These are phyloP conservation scores for Malurus melanocephalus DNA, from an alignment of 2,113 vertebrate species.

Conservation along the genomic window DNA sequence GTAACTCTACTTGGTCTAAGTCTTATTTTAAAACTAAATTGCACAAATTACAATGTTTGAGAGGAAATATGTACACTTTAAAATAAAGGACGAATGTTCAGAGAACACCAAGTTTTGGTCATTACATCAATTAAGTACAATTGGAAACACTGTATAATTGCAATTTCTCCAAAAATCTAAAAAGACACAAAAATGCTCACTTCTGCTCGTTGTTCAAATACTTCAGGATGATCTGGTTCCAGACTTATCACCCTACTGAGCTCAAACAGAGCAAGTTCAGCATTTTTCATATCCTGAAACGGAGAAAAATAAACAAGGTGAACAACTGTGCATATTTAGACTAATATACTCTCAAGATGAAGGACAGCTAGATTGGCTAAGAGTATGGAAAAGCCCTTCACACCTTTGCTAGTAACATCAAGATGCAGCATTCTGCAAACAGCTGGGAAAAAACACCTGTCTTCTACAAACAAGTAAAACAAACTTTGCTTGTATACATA, in stretches of 20 bases:
- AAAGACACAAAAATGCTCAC: constrained; percentile 65
- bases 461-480: not conserved
- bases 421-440: not conserved
- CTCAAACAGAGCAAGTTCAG: constrained; percentile 92
- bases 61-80: not conserved
- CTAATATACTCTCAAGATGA: not conserved
- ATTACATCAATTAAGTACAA: not conserved
- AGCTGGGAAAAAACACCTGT: not conserved
- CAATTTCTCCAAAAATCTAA: not conserved
- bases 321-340: not conserved
- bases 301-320: constrained; percentile 9
- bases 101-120: not conserved
- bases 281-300: constrained; percentile 93
- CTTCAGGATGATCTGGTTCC: constrained; percentile 90
- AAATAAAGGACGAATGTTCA: not conserved
- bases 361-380: not conserved
- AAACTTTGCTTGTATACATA: not conserved
- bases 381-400: not conserved
- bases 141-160: not conserved
- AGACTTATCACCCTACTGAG: constrained; percentile 90
- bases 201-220: constrained; percentile 95
- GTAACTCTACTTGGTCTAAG: not conserved
- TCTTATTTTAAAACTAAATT: not conserved
- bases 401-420: not conserved
- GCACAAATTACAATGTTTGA: not conserved